Conservation (phyloP, 2,888 invertebrate genomes). For the Amphipoea lucens region DNA sequence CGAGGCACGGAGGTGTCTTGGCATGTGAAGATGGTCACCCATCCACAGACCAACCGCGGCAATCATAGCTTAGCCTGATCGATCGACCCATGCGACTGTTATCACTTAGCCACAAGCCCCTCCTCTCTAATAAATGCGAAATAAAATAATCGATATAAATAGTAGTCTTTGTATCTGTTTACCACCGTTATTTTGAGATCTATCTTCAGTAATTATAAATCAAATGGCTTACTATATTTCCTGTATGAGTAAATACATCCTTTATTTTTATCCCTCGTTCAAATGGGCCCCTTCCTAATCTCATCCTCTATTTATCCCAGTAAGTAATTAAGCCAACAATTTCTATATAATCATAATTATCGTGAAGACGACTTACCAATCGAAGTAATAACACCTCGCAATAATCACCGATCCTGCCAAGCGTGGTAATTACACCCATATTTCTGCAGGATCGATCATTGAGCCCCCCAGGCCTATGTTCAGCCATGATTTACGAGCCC, state of each 20-base stretch:
- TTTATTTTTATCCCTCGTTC: neutral
- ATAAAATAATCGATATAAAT: too few relatives aligned
- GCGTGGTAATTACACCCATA: constrained; percentile 56
- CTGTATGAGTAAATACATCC: neutral
- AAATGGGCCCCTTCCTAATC: neutral
- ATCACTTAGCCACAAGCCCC: too few relatives aligned
- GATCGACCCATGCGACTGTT: too few relatives aligned
- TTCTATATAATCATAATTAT: constrained; percentile 51
- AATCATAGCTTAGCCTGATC: too few relatives aligned
- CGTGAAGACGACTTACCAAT: constrained; percentile 39
- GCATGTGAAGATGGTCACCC: too few relatives aligned
- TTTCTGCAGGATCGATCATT: constrained; percentile 57
- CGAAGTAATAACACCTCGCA: constrained; percentile 43
- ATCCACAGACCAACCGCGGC: too few relatives aligned
- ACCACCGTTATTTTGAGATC: neutral
- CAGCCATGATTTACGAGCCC: constrained; percentile 56
- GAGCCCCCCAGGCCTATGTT: constrained; percentile 45
- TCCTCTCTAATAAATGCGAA: too few relatives aligned
- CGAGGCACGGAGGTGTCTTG: too few relatives aligned
- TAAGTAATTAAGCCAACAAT: constrained; percentile 44
- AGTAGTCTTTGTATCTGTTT: too few relatives aligned
- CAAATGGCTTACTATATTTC: neutral
- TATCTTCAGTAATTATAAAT: too few relatives aligned
- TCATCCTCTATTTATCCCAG: neutral
- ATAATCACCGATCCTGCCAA: constrained; percentile 46